Base-by-base conservation (phyloP, 1,140 invertebrate genomes). In the Polypedilum pembai region DNA sequence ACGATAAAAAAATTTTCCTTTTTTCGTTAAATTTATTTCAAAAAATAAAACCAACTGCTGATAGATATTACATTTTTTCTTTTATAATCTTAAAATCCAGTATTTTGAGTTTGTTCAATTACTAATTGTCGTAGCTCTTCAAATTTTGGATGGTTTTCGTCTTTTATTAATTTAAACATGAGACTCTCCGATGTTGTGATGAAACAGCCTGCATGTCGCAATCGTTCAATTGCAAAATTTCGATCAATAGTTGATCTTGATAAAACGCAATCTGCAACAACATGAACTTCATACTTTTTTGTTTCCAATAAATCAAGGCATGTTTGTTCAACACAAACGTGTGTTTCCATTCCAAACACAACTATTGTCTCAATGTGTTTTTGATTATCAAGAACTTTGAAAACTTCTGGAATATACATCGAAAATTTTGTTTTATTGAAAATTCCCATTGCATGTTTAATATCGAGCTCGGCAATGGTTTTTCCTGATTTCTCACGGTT, bases 251-350 rank as follows among this genome's bases (percentile, higher is more conserved):
- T 83, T 10, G 87, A 85, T 33, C 90, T 84, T 1, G 94, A 95
- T 0, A 90, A 90, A 74, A 88, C 88, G 41, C 91, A 94, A 83
- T 97, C 95, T 20, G 92, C 94, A 8, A 95, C 85, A 33, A 95
- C 83, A 83, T 96, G 94, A 0, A 96, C 94, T 77, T 88, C 84
- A 75, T 86, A 86, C 7, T 69, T 69, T 17, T 87, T 87, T 74
- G 85, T 83, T n/a, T 87, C 85, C 10, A 92, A 78, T 0, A 96
- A 82, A 82, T 95, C 92, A 65, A 95, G 87, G 0, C 91, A 92
- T 0, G 94, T 95, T 79, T 94, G 92, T 79, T 95, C 92, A 7
- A 98, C 86, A 80, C 94, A 96, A 3, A 94, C 90, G 79, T 98
- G 95, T 0, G 92, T 86, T 87, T 90, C 77, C 75, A 83, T 82